A percentile compares a stretch with the other conserved stretches of the same genome.
Conservation (phyloP, 2,113 vertebrate species). For the Pithys albifrons region DNA sequence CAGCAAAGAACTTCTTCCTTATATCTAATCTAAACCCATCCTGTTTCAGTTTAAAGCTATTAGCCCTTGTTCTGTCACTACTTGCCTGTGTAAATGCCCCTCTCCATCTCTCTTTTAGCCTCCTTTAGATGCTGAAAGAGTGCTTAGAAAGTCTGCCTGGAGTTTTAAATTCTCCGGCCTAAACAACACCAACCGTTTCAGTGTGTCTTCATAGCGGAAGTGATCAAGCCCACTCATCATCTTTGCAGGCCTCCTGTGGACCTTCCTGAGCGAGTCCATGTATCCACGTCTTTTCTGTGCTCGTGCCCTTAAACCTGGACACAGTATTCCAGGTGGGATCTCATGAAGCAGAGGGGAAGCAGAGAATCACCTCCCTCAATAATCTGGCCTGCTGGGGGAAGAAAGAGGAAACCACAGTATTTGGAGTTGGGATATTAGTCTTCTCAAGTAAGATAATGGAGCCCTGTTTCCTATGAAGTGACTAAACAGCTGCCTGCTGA, state of each 20-base stretch:
- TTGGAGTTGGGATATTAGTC: not conserved
- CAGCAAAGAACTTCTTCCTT: not conserved
- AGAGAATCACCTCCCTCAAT: not conserved
- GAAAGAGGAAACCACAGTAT: not conserved
- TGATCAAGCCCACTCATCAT: not conserved
- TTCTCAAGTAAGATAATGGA: not conserved
- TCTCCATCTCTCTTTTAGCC: not conserved
- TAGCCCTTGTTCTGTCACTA: not conserved
- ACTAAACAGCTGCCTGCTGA: not conserved
- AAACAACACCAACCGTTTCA: not conserved
- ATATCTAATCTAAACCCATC: not conserved
- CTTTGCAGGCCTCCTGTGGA: not conserved
- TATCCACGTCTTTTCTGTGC: not conserved
- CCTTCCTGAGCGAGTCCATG: not conserved
- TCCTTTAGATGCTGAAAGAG: not conserved
- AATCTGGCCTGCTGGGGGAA: not conserved
- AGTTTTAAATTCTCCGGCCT: not conserved
- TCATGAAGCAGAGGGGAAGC: not conserved
- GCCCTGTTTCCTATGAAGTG: not conserved
- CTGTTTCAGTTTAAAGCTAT: not conserved
- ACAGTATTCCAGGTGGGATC: not conserved
- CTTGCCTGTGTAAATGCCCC: not conserved
- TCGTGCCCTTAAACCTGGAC: not conserved
- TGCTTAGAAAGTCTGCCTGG: not conserved
- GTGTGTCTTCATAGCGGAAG: not conserved